phyloP scores from a whole-genome alignment of 2,113 vertebrate genomes.

The Alligator sinensis region DNA sequence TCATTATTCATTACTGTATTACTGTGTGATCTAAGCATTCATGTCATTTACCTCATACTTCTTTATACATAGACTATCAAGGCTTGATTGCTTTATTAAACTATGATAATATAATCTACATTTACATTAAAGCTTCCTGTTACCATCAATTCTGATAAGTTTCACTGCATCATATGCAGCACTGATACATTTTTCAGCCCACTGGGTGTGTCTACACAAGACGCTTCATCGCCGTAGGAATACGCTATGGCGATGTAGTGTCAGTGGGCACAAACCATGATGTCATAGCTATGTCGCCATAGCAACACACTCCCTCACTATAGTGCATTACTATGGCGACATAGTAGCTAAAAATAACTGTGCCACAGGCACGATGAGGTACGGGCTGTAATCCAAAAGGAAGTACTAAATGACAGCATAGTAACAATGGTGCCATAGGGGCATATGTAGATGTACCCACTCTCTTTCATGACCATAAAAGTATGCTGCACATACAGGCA shows the following conservation, averaged over 20 bases:
- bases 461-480: slow-evolving; percentile 25
- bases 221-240: too few relatives aligned
- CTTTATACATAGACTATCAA: not conserved
- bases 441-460: not conserved
- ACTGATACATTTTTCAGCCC: slow-evolving; percentile 29
- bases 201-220: not conserved
- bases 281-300: too few relatives aligned
- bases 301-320: too few relatives aligned
- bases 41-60: slow-evolving; percentile 17
- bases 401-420: too few relatives aligned
- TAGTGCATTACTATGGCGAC: too few relatives aligned
- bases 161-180: slow-evolving; percentile 1
- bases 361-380: too few relatives aligned
- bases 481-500: not conserved
- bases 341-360: too few relatives aligned
- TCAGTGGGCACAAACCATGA: too few relatives aligned
- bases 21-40: not conserved
- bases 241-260: too few relatives aligned
- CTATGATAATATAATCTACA: slow-evolving; percentile 8
- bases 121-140: slow-evolving; percentile 19
- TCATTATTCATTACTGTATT: not conserved
- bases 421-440: too few relatives aligned
- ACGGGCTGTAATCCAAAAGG: too few relatives aligned
- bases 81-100: slow-evolving; percentile 38
- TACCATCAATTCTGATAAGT: not conserved